Evolutionary conservation across 2,888 invertebrate genomes (phyloP), one percentile per base, ranked within the genome.

Genomic region (Drosophila merina): DNA sequence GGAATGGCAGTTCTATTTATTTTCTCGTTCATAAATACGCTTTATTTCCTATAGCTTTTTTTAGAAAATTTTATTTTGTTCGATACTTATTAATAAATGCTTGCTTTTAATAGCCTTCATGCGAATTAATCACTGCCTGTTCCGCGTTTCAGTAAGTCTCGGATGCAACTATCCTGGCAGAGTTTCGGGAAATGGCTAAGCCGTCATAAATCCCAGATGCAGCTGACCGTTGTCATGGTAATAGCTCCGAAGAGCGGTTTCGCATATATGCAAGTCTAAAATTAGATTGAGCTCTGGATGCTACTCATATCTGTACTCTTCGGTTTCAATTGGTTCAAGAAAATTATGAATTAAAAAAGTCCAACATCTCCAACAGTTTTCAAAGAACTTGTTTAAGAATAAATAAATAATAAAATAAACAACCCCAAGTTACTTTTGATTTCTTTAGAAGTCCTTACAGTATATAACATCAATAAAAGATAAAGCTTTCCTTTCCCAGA

Each of bases 151-250:
- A 12, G 26, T 47, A 47, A 12, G n/a, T 33, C 33, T 5, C 4
- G 20, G 20, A 20, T 20, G 20, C n/a, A 33, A n/a, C n/a, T 20
- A 20, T 20, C 20, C 20, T 20, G 20, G 20, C 20, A 2, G n/a
- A 33, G 10, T 33, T 33, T 4, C n/a, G 10, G 6, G 36, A 36
- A 36, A 36, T 2, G n/a, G 36, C 14, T 4, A 2, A 12, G 42
- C 10, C 7, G 10, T 20, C 38, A 36, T 7, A 12, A 38, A 6
- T 47, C 30, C 57, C 38, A 44, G 31, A 33, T 76, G 76, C 62
- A 78, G 20, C 56, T 25, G 57, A 49, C 30, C 42, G 86, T 81
- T 77, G 64, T 40, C 71, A 86, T 86, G 66, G 54, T 36, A 40
- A 67, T 69, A 9, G 2, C 20, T 31, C 68, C 64, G 72, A 50